Percentiles rank a stretch among this genome's conserved stretches.
Evolutionary conservation across 53 echinoderm and acorn worm species (phyloP).

Genomic region (Henricia sp.): DNA sequence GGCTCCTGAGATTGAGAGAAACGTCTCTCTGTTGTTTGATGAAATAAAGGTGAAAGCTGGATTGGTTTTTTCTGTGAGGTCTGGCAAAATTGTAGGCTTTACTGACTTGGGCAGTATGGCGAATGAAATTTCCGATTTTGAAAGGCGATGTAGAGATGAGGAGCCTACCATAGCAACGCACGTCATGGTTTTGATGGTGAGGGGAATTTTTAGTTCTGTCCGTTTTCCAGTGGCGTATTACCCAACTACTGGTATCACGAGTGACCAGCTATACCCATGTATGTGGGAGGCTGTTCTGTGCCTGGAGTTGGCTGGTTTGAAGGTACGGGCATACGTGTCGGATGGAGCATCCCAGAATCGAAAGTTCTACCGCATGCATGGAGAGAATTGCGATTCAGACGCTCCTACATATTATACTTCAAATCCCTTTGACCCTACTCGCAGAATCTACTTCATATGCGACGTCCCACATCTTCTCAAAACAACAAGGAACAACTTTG

Average conservation of each 20-base stretch:
- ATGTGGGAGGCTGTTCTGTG: neutral
- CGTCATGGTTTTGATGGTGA: slow-evolving; percentile 43
- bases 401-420: neutral
- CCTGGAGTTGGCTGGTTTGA: neutral
- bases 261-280: neutral
- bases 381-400: no score
- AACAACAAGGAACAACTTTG: no score
- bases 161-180: slow-evolving; percentile 38
- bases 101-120: slow-evolving; percentile 60
- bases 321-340: neutral
- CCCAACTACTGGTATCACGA: slow-evolving; percentile 5
- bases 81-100: slow-evolving; percentile 55
- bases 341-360: neutral
- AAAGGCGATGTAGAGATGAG: slow-evolving; percentile 10
- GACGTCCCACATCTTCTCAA: slow-evolving; percentile 71
- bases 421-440: neutral
- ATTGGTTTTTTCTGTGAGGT: slow-evolving; percentile 27
- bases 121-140: slow-evolving; percentile 51
- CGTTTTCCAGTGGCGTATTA: slow-evolving; percentile 26
- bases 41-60: slow-evolving; percentile 73
- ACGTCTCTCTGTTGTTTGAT: slow-evolving; percentile 30
- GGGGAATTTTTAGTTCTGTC: slow-evolving; percentile 30
- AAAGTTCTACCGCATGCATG: slow-evolving; percentile 10
- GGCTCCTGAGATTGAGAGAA: neutral
- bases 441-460: slow-evolving; percentile 65